These are phyloP conservation scores for Mirounga angustirostris DNA, from an alignment of 2,113 vertebrate species.

Conservation along the genomic window DNA sequence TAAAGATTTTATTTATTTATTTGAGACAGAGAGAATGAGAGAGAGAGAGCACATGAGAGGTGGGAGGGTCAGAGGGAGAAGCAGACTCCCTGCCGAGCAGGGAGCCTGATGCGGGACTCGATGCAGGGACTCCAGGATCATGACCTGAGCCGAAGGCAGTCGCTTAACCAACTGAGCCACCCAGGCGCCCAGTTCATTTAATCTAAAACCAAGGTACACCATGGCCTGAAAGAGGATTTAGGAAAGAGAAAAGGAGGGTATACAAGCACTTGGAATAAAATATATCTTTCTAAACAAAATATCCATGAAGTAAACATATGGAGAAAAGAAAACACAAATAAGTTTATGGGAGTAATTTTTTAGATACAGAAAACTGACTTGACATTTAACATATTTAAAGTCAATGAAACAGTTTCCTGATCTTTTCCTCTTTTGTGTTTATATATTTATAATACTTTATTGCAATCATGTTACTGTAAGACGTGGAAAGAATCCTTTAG, in stretches of 20 bases:
- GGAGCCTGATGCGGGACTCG: no score
- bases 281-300: not conserved
- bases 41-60: no score
- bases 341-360: not conserved
- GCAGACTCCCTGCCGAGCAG: no score
- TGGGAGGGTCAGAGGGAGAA: no score
- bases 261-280: not conserved
- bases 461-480: not conserved
- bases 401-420: not conserved
- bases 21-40: no score
- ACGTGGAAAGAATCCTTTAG: not conserved
- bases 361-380: not conserved
- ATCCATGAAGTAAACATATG: not conserved
- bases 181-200: not conserved
- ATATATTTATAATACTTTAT: not conserved
- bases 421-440: not conserved
- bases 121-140: no score
- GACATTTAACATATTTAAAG: not conserved
- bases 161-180: no score
- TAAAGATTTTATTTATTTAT: no score
- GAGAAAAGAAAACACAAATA: conserved; percentile 2
- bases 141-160: no score
- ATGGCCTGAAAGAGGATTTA: not conserved
- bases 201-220: not conserved
- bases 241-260: not conserved